These are phyloP conservation scores for Thomomys bottae DNA, from an alignment of 2,113 vertebrate species.

Conservation along the genomic window DNA sequence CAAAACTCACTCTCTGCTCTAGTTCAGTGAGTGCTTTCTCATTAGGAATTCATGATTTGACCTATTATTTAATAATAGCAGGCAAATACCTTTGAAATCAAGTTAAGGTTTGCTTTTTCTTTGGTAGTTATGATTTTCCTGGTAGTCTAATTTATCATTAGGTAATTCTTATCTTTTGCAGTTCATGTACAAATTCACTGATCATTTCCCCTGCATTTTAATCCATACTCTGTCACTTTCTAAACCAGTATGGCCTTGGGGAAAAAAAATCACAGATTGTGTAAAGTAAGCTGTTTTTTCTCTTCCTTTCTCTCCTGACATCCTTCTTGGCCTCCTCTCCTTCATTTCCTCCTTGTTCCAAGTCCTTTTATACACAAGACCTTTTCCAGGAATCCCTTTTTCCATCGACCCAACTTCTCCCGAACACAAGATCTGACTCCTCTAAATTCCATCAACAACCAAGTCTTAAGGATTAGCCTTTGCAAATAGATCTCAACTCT, in stretches of 20 bases:
- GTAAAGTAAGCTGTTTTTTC: not conserved
- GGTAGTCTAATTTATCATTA: not conserved
- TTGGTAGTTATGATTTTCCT: not conserved
- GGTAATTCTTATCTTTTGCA: not conserved
- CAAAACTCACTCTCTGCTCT: not conserved
- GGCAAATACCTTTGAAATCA: not conserved
- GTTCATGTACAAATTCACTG: not conserved
- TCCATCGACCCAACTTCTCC: not conserved
- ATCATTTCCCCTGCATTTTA: not conserved
- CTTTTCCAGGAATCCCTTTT: not conserved
- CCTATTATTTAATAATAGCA: not conserved
- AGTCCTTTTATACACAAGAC: not conserved
- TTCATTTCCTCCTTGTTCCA: not conserved
- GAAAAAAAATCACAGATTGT: not conserved
- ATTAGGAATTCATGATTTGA: conserved; percentile 5
- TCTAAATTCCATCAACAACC: not conserved
- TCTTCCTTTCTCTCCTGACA: not conserved
- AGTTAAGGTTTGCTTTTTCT: conserved; percentile 7
- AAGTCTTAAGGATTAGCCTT: not conserved
- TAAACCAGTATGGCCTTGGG: not conserved
- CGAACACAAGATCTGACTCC: not conserved
- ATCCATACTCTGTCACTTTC: not conserved
- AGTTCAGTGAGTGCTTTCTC: not conserved
- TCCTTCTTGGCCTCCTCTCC: not conserved
- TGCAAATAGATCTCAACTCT: not conserved